Base-by-base conservation (phyloP, 2,888 invertebrate species). In the Cephus sareptanus region DNA sequence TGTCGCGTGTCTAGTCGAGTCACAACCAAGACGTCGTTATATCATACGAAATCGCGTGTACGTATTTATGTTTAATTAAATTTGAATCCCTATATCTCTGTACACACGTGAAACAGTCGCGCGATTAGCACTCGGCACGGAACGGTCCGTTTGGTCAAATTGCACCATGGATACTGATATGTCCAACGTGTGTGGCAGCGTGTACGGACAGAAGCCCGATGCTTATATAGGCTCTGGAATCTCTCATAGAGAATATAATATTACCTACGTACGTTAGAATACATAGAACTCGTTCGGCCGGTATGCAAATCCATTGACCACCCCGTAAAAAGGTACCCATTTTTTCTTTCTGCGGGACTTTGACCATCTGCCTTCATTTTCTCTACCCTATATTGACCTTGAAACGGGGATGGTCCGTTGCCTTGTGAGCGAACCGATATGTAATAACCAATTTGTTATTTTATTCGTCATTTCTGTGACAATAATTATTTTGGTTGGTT, bases 281-380 rank as follows among this genome's bases (percentile, higher is more conserved):
- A 23, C 56, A 56, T 56, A 56, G 56, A 56, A 79, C 81, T 80
- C 76, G 86, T 86, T 82, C 81, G 81, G 83, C 85, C 82, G 78
- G 87, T 87, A 87, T 88, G 87, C 82, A 83, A 88, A 85, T 85
- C 74, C 70, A 75, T 76, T 81, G 83, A 78, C 75, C 80, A 79
- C 81, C 81, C 79, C 75, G 70, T 79, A 83, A 81, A 81, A 80
- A 82, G 80, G 15, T 73, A 74, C 74, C 23, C 37, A 79, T 74
- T 76, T 78, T 77, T 77, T 75, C 13, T 70, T 75, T 75, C 71
- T 23, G 40, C 35, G 30, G 40, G 68, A 75, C 73, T 70, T 76
- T 73, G 68, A 34, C 37, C 79, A 74, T 77, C 76, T 77, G 73
- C 40, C 79, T 76, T 69, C 74, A 15, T 77, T 71, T 37, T 56